Evolutionary conservation across 2,113 vertebrate genomes (phyloP).

Genomic region (Plectropomus leopardus): DNA sequence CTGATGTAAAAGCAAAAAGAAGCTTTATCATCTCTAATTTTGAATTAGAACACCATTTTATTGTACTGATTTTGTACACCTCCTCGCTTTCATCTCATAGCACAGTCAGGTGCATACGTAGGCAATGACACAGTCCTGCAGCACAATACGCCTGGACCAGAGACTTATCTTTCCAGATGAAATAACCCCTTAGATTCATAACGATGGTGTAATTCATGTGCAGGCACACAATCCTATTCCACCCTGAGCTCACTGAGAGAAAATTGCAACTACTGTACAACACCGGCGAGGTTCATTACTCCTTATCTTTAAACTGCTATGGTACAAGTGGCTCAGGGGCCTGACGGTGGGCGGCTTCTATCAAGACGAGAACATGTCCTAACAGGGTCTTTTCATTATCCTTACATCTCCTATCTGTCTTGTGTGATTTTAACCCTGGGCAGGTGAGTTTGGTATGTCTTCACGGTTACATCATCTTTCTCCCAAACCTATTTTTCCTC

Average conservation of each 20-base stretch:
- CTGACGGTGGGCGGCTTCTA: constrained; percentile 12
- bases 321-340: constrained; percentile 37
- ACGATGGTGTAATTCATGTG: constrained; percentile 10
- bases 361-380: constrained; percentile 38
- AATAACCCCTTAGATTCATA: constrained; percentile 36
- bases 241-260: constrained; percentile 6
- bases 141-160: constrained; percentile 1
- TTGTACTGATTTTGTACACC: background rate
- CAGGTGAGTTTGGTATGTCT: constrained; percentile 61
- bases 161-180: constrained; percentile 38
- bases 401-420: constrained; percentile 49
- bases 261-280: constrained; percentile 45
- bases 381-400: constrained; percentile 40
- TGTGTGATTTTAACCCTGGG: constrained; percentile 47
- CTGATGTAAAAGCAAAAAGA: background rate
- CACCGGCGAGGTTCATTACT: constrained; percentile 45
- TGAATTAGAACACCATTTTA: background rate
- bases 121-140: background rate
- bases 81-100: background rate
- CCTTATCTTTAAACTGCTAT: constrained; percentile 52
- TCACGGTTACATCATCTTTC: constrained; percentile 66
- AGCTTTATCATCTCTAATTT: background rate
- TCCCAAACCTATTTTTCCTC: constrained; percentile 36
- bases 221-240: constrained; percentile 21
- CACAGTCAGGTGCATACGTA: constrained; percentile 2